Evolutionary conservation across 2,113 vertebrate species (phyloP), one percentile per base, ranked within the genome.

Genomic region (Vanacampus margaritifer): DNA sequence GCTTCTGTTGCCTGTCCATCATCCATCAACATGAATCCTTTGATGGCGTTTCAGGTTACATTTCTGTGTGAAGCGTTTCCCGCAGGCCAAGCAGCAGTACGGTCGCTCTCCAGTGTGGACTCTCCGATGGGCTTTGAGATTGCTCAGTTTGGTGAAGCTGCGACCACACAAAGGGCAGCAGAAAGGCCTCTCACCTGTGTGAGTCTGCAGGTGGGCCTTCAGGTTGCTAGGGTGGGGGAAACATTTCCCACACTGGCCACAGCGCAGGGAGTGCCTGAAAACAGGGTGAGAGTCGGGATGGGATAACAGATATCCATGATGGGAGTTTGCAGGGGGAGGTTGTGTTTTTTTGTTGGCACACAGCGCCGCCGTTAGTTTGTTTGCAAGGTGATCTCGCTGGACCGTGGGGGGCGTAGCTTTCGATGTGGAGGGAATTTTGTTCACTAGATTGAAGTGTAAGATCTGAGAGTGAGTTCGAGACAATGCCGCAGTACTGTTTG

Each of bases 41-140:
- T 93, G 88, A 65, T 94, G 93, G 23, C 90, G 83, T 56, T 88
- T 91, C 28, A 94, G 79, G 76, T 93, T 92, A 50, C 92, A 93
- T 65, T 91, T 91, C 81, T 92, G 91, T 0, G 91, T 91, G 73
- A 93, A 94, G 63, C 88, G 81, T 65, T 93, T 93, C n/a, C 93
- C 91, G 1, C 93, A 94, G 21, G 90, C 87, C 28, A 82, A 48
- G 73, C 92, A 94, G 76, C 89, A 88, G 81, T 90, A 93, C 0
- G 91, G 90, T 64, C 90, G 88, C 82, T 93, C 91, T 1, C 92
- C 90, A 0, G 89, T 92, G 84, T 93, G 92, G 16, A 90, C 90
- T 1, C 89, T 82, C 2, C 92, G 84, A 78, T 93, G 91, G 2
- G 90, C 92, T 58, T 92, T 92, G 43, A 94, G 87, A 80, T 92